phyloP scores from a whole-genome alignment of 2,888 invertebrate genomes.

The Uloborus plumipes region DNA sequence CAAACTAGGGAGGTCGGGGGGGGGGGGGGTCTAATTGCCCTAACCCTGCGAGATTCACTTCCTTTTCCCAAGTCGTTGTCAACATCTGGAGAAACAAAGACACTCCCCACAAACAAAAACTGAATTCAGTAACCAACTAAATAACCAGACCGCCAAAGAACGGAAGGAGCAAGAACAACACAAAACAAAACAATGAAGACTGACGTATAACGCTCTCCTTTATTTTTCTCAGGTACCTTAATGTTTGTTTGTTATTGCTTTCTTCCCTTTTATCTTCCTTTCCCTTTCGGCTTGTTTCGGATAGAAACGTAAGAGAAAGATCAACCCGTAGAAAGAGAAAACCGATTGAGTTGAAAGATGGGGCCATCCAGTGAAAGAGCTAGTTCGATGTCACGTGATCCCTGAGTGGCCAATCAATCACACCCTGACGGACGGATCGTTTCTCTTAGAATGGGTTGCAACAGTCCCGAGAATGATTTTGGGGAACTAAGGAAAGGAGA shows the following conservation, averaged over 20 bases:
- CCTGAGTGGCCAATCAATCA: conserved; percentile 58
- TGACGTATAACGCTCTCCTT: neutral
- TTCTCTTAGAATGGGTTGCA: conserved; percentile 28
- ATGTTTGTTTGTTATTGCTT: conserved; percentile 41
- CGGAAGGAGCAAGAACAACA: neutral
- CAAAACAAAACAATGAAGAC: neutral
- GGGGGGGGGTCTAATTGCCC: no score
- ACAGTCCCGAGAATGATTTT: no score
- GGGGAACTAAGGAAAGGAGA: no score
- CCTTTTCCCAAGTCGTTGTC: no score
- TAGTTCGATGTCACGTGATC: conserved; percentile 57
- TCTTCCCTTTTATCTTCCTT: neutral
- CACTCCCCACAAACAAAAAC: conserved; percentile 4
- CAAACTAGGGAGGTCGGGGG: no score
- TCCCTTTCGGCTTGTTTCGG: conserved; percentile 1
- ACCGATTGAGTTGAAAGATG: conserved; percentile 45
- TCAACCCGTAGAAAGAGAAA: conserved; percentile 27
- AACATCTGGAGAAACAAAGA: no score
- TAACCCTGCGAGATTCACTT: no score
- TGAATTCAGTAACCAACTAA: conserved; percentile 29
- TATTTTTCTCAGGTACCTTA: conserved; percentile 15
- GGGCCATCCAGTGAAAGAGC: conserved; percentile 49
- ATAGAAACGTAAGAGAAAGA: conserved; percentile 43
- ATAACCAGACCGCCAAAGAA: conserved; percentile 17
- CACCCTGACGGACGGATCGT: conserved; percentile 43